These are phyloP conservation scores for Morinoia aosen DNA, from an alignment of 2,888 invertebrate species.

Conservation along the genomic window DNA sequence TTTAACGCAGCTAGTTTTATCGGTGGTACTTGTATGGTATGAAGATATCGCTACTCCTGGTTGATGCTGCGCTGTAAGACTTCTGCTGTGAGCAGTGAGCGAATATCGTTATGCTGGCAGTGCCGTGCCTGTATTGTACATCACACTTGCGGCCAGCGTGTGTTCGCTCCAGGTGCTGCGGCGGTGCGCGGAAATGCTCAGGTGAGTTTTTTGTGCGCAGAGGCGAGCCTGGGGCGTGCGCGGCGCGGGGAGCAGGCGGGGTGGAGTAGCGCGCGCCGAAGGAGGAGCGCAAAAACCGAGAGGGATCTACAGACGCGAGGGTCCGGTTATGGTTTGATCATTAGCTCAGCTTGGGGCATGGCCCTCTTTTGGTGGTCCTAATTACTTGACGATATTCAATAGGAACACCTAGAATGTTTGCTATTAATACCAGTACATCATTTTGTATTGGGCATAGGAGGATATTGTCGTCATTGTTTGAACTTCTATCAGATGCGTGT, in stretches of 20 bases:
- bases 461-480: background rate
- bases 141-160: background rate
- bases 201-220: background rate
- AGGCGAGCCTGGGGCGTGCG: background rate
- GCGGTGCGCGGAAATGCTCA: slow-evolving; percentile 26
- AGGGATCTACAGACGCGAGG: background rate
- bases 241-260: background rate
- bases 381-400: background rate
- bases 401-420: background rate
- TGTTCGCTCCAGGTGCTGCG: background rate
- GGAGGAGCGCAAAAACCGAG: background rate
- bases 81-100: no score
- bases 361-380: background rate
- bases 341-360: background rate
- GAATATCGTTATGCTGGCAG: background rate
- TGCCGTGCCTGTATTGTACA: background rate
- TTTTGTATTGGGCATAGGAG: no score
- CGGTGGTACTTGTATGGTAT: no score
- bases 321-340: background rate
- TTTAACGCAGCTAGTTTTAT: no score
- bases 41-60: no score
- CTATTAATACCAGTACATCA: no score
- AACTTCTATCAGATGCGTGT: no score
- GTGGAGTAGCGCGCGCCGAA: background rate
- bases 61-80: no score